Conservation (phyloP, 2,113 vertebrate species). For the Centropristis striata region DNA sequence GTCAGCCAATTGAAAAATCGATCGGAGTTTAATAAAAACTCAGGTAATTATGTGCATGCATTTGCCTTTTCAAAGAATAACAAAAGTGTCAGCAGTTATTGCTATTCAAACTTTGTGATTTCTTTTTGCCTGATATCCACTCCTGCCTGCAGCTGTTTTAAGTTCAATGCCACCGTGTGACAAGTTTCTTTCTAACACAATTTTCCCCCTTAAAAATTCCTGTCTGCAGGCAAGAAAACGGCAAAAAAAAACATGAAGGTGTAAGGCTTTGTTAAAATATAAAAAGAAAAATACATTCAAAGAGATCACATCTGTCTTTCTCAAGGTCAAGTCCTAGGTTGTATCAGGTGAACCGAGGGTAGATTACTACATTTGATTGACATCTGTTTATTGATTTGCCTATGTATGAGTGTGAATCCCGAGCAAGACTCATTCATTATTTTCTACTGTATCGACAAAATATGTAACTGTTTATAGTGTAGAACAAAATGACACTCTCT, state of each 20-base stretch:
- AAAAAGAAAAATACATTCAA: neutral
- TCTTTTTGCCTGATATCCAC: neutral
- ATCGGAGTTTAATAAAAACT: too few relatives aligned
- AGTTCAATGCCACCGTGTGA: neutral
- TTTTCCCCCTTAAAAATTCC: neutral
- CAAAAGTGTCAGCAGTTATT: too few relatives aligned
- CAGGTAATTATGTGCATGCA: neutral
- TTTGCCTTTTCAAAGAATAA: neutral
- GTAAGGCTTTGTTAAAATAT: neutral
- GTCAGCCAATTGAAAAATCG: too few relatives aligned
- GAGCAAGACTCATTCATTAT: slow-evolving; percentile 1
- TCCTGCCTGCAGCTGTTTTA: neutral
- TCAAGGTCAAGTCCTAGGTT: neutral
- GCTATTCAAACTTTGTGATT: neutral
- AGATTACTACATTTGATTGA: neutral
- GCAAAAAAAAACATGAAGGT: neutral
- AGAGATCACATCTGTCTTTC: neutral
- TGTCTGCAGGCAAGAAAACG: neutral
- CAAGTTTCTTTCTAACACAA: neutral
- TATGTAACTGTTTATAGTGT: neutral
- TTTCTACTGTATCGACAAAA: neutral
- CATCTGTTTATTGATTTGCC: neutral
- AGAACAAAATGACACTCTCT: neutral
- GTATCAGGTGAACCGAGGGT: neutral
- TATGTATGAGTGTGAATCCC: neutral